These are phyloP conservation scores for Minunthozetes semirufus DNA, from an alignment of 2,888 invertebrate species.

Conservation along the genomic window DNA sequence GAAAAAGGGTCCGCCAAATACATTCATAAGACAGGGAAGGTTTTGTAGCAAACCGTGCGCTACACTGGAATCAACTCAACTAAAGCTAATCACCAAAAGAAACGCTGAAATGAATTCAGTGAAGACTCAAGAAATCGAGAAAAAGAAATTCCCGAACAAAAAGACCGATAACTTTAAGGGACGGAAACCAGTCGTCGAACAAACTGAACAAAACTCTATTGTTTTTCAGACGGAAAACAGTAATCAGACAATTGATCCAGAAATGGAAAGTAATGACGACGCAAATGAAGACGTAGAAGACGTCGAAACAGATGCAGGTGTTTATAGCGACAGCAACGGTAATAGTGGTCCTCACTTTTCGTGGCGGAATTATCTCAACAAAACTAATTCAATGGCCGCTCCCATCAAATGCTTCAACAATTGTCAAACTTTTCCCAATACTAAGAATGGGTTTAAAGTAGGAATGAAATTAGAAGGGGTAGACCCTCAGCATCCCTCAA, in stretches of 20 bases:
- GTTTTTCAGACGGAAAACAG: constrained; percentile 9
- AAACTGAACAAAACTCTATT: background rate
- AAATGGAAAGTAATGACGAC: background rate
- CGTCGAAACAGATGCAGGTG: constrained; percentile 35
- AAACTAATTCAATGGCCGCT: constrained; percentile 64
- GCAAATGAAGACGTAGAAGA: too few relatives aligned
- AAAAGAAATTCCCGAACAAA: background rate
- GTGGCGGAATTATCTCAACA: constrained; percentile 68
- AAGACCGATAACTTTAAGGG: background rate
- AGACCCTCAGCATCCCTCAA: constrained; percentile 80
- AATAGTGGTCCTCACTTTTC: constrained; percentile 61
- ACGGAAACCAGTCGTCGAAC: background rate
- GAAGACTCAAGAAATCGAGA: background rate
- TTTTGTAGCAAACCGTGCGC: constrained; percentile 65
- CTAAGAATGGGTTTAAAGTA: constrained; percentile 48
- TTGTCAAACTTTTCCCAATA: constrained; percentile 38
- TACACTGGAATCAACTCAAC: constrained; percentile 42
- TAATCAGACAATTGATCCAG: background rate
- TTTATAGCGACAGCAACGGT: constrained; percentile 1
- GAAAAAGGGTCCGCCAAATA: constrained; percentile 71
- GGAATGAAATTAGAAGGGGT: constrained; percentile 90
- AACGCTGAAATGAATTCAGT: background rate
- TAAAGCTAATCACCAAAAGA: constrained; percentile 13
- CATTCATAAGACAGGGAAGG: constrained; percentile 64
- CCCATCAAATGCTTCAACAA: constrained; percentile 60